Evolutionary conservation across 2,113 vertebrate species (phyloP), one percentile per base, ranked within the genome.

Genomic region (Riparia riparia): DNA sequence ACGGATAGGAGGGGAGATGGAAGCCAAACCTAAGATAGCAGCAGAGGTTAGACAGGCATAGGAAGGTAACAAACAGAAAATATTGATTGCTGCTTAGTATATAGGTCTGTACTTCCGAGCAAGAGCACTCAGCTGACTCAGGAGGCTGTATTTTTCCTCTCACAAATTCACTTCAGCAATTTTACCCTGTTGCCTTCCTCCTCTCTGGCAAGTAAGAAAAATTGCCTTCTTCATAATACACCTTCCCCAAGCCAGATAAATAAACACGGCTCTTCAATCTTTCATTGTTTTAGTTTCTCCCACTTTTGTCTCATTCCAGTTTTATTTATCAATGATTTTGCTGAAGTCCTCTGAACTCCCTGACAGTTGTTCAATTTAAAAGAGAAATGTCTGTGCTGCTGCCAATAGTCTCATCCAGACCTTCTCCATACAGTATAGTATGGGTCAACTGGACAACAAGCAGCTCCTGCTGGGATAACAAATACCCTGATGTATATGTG

Each of bases 61-160:
- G 4, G 29, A 66, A 84, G 41, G 51, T 6, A 86, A 69, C 79
- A 93, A 96, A 90, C 28, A 96, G 29, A 93, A 94, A 74, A 84
- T 93, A 96, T 94, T 8, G 64, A 96, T 82, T 94, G 66, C 42
- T 32, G 17, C 53, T 84, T 84, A 81, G 49, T 74, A 79, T 74
- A 79, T 56, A 61, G 49, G 31, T 60, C 82, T 87, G 17, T 50
- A 54, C 32, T 93, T 37, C 32, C 47, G 76, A 87, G 71, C 0
- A 0, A 85, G 37, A 86, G 10, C 0, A 2, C 73, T 89, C 90
- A 86, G 71, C 65, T 94, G 68, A 81, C 56, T 91, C 66, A 80
- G 80, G 39, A 86, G 50, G 34, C 29, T 93, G 79, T 92, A 83
- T 65, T 95, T 95, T 96, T 91, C 68, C 82, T 73, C 51, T 94